Evolutionary conservation across 2,113 vertebrate genomes (phyloP).

Genomic region (Beaufortia kweichowensis): DNA sequence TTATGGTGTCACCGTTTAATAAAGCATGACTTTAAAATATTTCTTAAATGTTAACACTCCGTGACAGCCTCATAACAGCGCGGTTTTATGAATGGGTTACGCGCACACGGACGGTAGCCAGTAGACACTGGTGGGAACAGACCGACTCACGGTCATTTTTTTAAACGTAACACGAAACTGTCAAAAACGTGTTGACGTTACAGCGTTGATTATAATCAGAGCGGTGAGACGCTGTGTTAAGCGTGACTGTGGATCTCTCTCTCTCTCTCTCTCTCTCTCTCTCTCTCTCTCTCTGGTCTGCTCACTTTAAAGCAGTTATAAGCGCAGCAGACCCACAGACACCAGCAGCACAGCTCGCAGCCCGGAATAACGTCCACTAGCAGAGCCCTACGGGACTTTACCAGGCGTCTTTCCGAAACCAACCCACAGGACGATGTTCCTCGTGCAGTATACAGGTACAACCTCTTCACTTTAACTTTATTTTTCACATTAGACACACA

Average conservation of each 20-base stretch:
- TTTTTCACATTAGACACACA: not conserved
- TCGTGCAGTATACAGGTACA: conserved; percentile 81
- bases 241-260: conserved; percentile 18
- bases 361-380: conserved; percentile 31
- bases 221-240: conserved; percentile 1
- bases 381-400: conserved; percentile 54
- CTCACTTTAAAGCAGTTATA: conserved; percentile 47
- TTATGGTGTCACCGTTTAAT: too few relatives aligned
- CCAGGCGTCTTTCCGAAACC: conserved; percentile 37
- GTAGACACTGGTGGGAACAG: not conserved
- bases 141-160: not conserved
- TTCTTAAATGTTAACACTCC: too few relatives aligned
- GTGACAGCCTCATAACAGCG: too few relatives aligned
- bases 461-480: conserved; percentile 49
- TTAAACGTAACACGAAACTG: not conserved
- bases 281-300: conserved; percentile 9
- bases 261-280: conserved; percentile 18
- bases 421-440: conserved; percentile 76
- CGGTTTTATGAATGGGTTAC: conserved; percentile 12
- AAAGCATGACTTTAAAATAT: too few relatives aligned
- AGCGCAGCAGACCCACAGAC: conserved; percentile 56
- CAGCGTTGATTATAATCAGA: too few relatives aligned
- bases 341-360: conserved; percentile 39
- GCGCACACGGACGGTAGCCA: not conserved
- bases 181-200: not conserved